Conservation (phyloP, 2,113 vertebrate genomes). For the Podocnemis expansa region DNA sequence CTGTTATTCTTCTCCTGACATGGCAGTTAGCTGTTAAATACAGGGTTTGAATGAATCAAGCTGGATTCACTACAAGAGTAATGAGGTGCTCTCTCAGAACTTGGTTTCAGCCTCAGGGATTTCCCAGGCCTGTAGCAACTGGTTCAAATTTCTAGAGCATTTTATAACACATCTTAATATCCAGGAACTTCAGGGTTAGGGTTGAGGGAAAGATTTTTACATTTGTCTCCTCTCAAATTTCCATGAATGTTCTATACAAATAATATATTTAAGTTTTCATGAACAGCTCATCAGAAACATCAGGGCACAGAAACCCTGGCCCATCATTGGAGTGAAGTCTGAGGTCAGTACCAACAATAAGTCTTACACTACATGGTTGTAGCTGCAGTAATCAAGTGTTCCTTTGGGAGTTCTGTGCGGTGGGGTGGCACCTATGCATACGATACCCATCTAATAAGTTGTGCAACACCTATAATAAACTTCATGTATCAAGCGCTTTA, state of each 20-base stretch:
- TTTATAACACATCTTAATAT: neutral
- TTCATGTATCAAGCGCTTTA: neutral
- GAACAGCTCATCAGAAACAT: neutral
- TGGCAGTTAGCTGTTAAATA: constrained; percentile 32
- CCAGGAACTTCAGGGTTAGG: neutral
- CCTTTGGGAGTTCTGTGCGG: neutral
- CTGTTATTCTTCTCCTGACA: neutral
- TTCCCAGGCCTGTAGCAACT: constrained; percentile 26
- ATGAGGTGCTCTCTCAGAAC: neutral
- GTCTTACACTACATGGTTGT: neutral
- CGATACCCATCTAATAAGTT: neutral
- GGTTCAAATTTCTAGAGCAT: constrained; percentile 4
- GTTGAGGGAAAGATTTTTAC: rapidly evolving
- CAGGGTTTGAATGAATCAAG: neutral
- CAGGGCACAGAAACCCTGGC: neutral
- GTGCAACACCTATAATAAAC: neutral
- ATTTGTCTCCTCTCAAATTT: neutral
- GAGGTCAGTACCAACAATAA: neutral
- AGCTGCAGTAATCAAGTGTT: neutral
- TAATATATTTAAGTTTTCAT: neutral
- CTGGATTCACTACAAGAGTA: neutral
- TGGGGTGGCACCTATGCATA: neutral
- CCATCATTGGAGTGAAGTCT: neutral
- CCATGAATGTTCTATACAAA: neutral
- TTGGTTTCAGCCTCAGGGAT: neutral